These are phyloP conservation scores for Smittia aterrima DNA, from an alignment of 2,888 invertebrate genomes.

Conservation along the genomic window DNA sequence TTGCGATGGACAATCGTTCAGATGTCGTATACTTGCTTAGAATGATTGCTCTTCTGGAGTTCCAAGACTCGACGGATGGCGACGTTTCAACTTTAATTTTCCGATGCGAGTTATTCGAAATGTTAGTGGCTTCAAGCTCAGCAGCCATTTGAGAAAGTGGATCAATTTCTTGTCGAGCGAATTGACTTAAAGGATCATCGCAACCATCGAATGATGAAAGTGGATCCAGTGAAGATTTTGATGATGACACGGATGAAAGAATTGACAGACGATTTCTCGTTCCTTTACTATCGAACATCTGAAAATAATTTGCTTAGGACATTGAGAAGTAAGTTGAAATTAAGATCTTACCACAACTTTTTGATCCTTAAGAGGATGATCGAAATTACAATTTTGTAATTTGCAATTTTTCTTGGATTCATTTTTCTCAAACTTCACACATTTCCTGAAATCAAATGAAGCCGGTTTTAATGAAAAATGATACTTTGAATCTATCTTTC, in stretches of 20 bases:
- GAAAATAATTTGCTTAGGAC: constrained; percentile 41
- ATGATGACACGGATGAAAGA: constrained; percentile 57
- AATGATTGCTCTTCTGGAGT: constrained; percentile 69
- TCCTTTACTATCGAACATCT: constrained; percentile 59
- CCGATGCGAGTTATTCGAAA: not conserved
- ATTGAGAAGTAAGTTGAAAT: not conserved
- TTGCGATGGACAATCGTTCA: constrained; percentile 86
- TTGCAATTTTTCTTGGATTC: constrained; percentile 16
- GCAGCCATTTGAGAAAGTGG: constrained; percentile 63
- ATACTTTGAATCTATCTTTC: no score
- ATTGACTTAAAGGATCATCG: constrained; percentile 74
- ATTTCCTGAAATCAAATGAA: constrained; percentile 24
- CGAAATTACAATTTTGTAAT: constrained; percentile 26
- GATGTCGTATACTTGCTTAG: constrained; percentile 89
- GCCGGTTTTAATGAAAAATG: constrained; percentile 10
- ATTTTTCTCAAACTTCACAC: constrained; percentile 23
- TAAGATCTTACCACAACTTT: constrained; percentile 26
- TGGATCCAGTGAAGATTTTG: constrained; percentile 56
- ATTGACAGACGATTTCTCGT: constrained; percentile 55
- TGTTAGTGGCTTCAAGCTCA: constrained; percentile 47
- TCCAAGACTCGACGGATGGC: constrained; percentile 72
- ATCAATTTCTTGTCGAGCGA: constrained; percentile 63
- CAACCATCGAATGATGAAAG: constrained; percentile 65
- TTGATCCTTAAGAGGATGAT: constrained; percentile 27
- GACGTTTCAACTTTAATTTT: constrained; percentile 37